A percentile compares a stretch with the other conserved stretches of the same genome.
phyloP scores from a whole-genome alignment of 2,113 vertebrate species.

The Furnarius figulus region DNA sequence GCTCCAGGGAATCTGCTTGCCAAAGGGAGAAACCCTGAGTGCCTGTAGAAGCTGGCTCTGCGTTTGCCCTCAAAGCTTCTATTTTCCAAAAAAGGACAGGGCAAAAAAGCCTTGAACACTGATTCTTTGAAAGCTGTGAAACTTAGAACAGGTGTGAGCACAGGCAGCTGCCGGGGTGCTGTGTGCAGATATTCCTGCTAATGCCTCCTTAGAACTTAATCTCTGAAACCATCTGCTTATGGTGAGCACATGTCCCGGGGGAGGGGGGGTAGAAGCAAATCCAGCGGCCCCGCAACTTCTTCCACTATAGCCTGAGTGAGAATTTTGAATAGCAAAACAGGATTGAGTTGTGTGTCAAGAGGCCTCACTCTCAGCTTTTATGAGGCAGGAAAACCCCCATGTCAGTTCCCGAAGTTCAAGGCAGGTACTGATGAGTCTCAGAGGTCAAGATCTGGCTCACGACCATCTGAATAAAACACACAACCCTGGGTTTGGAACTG shows the following conservation, averaged over 20 bases:
- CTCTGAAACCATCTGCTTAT: conserved; percentile 68
- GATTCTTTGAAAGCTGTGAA: conserved; percentile 72
- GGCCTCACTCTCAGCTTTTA: neutral
- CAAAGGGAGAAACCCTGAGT: neutral
- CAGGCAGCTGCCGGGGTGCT: conserved; percentile 62
- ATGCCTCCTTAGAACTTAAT: conserved; percentile 72
- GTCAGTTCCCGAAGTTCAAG: neutral
- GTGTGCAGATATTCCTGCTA: conserved; percentile 62
- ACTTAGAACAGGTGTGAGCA: conserved; percentile 70
- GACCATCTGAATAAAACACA: neutral
- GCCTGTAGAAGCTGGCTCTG: neutral
- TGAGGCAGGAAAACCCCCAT: neutral
- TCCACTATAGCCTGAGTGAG: neutral
- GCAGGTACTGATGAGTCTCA: neutral
- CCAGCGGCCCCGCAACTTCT: neutral
- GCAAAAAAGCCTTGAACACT: conserved; percentile 54
- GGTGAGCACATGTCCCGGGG: conserved; percentile 57
- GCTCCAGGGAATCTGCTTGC: neutral
- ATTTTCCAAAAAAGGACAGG: conserved; percentile 44
- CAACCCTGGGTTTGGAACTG: neutral
- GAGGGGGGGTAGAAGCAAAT: neutral
- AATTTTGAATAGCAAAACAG: neutral
- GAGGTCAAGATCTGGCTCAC: neutral
- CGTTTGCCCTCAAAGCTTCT: conserved; percentile 2
- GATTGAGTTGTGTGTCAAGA: neutral